Conservation (phyloP, 2,113 vertebrate species). For the Anolis carolinensis region DNA sequence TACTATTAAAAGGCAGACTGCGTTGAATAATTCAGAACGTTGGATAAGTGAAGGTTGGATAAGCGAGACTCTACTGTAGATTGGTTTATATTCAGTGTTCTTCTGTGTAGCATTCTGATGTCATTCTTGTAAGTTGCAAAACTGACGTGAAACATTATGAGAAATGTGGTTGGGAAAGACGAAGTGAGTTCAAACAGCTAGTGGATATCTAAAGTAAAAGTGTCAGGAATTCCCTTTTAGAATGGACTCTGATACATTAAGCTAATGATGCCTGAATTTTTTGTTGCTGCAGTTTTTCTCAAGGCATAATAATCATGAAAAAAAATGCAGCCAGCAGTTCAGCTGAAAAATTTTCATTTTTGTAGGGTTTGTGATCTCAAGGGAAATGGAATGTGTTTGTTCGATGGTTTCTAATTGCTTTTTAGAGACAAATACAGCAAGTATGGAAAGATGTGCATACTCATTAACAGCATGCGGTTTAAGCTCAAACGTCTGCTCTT, state of each 20-base stretch:
- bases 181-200: not conserved
- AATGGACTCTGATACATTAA: too few relatives aligned
- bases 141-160: not conserved
- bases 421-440: not conserved
- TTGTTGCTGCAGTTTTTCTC: too few relatives aligned
- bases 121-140: not conserved
- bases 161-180: not conserved
- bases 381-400: too few relatives aligned
- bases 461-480: not conserved
- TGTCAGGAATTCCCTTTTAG: too few relatives aligned
- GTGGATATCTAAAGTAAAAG: not conserved
- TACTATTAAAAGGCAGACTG: too few relatives aligned
- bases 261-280: too few relatives aligned
- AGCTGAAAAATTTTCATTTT: not conserved
- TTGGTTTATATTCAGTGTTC: too few relatives aligned
- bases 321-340: not conserved
- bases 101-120: too few relatives aligned
- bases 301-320: not conserved
- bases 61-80: too few relatives aligned
- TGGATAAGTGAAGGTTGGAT: too few relatives aligned
- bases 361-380: too few relatives aligned
- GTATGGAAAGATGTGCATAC: not conserved
- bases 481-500: not conserved
- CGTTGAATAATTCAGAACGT: too few relatives aligned
- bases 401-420: not conserved